Evolutionary conservation across 1,140 invertebrate genomes (phyloP).

Genomic region (Conus betulinus): DNA sequence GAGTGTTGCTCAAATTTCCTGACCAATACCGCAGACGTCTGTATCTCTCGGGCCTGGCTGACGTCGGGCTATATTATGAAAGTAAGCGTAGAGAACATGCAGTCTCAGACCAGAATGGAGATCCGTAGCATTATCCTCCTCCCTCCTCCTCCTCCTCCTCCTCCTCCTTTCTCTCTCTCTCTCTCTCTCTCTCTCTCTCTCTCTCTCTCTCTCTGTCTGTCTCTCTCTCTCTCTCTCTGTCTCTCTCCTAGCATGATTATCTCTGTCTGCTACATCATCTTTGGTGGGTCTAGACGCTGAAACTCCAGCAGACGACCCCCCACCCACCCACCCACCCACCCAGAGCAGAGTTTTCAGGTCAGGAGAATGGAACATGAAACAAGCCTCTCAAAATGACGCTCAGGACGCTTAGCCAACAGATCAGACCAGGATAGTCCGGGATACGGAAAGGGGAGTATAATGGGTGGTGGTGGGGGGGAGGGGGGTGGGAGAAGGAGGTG

Average conservation of each 20-base stretch:
- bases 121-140: not conserved
- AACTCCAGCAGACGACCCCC: no score
- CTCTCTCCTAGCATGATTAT: not conserved
- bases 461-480: no score
- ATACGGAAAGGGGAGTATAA: no score
- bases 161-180: not conserved
- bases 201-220: not conserved
- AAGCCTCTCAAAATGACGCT: no score
- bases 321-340: no score
- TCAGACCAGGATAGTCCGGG: no score
- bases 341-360: no score
- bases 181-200: not conserved
- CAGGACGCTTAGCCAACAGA: no score
- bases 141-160: not conserved
- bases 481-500: no score
- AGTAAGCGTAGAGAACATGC: not conserved
- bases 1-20: not conserved
- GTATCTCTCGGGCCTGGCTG: not conserved
- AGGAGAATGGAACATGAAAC: no score
- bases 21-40: not conserved
- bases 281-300: no score
- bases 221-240: not conserved
- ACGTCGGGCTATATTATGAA: not conserved
- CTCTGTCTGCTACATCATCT: not conserved
- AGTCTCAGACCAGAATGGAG: not conserved